Evolutionary conservation across 1,140 invertebrate species (phyloP), one percentile per base, ranked within the genome.

Genomic region (Diorhabda elongata): DNA sequence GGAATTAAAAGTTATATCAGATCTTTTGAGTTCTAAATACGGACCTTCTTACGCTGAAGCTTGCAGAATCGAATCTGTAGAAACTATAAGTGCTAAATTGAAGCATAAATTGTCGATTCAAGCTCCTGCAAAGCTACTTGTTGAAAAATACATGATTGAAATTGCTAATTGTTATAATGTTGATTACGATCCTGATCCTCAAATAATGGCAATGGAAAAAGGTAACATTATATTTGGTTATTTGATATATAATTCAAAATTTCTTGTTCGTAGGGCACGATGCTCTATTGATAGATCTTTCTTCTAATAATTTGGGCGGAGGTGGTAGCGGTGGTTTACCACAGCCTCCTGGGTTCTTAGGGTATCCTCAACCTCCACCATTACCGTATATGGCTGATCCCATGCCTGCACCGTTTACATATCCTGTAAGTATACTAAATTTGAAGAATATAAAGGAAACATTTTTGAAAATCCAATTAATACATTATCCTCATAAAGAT

Each of bases 101-200:
- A 96, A 97, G 81, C 94, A 98, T 77, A 99, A 99, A 84, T 85
- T 99, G 80, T 91, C 93, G 56, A 90, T 99, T 3, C 95, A 98
- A 77, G 95, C 96, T 58, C 98, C 98, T 3, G 95, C 96, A 0
- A 98, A 98, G 81, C 83, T 98, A 66, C 84, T 99, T 6, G 93
- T 99, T 59, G 98, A 99, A 81, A 95, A 94, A 77, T 98, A 97
- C 83, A 81, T 96, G 41, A 92, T 96, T 75, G 97, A 98, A 84
- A 99, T 99, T 74, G 95, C 97, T 3, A 98, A 95, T 79, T 95
- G 93, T 81, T 97, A 96, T 77, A 92, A 95, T 81, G 88, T 98
- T 60, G 87, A 90, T 60, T 98, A 98, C 81, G 91, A 93, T 73
- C 95, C 97, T 11, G 96, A 98, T 88, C 91, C 93, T 72, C 90